A percentile compares a stretch with the other conserved stretches of the same genome.
These are phyloP conservation scores for Chaetops frenatus DNA, from an alignment of 2,113 vertebrate species.

Conservation along the genomic window DNA sequence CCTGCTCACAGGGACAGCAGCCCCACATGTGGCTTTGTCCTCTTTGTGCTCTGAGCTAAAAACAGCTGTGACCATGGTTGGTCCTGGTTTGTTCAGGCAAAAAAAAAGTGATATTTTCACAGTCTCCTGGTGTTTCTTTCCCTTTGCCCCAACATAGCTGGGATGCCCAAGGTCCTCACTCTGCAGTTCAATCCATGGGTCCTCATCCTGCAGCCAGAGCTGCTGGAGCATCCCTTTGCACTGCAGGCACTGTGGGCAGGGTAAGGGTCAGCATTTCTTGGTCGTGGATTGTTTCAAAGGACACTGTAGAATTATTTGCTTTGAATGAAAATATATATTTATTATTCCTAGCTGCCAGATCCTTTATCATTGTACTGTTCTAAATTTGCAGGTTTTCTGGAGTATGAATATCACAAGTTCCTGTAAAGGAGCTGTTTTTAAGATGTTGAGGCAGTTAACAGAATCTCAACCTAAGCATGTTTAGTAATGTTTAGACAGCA, in stretches of 20 bases:
- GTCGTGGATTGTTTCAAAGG: background rate
- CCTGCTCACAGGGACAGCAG: background rate
- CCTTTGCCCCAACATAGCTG: background rate
- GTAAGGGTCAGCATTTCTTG: background rate
- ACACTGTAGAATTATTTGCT: background rate
- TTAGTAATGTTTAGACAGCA: constrained; percentile 51
- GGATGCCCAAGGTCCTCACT: background rate
- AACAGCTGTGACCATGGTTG: background rate
- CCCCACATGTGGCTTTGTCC: background rate
- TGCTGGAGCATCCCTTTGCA: background rate
- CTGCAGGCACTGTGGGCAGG: background rate
- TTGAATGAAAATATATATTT: background rate
- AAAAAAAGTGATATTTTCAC: background rate
- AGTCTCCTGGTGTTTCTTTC: background rate
- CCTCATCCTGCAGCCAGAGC: background rate
- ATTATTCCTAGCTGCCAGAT: constrained; percentile 27
- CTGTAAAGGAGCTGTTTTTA: constrained; percentile 47
- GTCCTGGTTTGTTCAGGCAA: background rate
- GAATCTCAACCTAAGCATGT: constrained; percentile 62
- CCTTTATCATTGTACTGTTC: constrained; percentile 55
- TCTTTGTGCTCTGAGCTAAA: background rate
- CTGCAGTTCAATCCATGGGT: background rate
- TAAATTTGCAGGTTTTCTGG: constrained; percentile 43
- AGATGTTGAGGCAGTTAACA: constrained; percentile 59
- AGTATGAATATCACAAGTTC: constrained; percentile 45